Evolutionary conservation across 2,888 invertebrate genomes (phyloP).

Genomic region (Xestia ashworthii): DNA sequence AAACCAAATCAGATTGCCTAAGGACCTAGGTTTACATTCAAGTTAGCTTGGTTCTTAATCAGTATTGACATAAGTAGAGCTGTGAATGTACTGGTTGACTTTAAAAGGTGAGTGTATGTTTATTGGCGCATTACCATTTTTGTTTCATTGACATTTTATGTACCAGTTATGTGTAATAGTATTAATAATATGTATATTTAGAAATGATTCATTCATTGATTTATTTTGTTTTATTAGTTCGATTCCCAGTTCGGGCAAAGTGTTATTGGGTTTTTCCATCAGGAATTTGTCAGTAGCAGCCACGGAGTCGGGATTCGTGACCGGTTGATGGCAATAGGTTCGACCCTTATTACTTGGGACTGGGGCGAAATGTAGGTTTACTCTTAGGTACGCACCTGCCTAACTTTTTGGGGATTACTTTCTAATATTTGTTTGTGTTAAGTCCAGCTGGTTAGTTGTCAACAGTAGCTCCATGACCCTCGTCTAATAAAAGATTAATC

Average conservation of each 20-base stretch:
- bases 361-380: too few species aligned
- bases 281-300: too few species aligned
- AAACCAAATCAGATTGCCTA: conserved; percentile 7
- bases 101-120: conserved; percentile 39
- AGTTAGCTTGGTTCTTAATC: conserved; percentile 28
- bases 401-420: too few species aligned
- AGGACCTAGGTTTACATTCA: conserved; percentile 36
- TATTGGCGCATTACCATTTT: conserved; percentile 28
- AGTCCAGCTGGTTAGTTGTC: background rate
- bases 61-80: conserved; percentile 45
- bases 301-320: too few species aligned
- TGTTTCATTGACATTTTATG: conserved; percentile 44
- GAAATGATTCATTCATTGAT: too few species aligned
- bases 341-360: too few species aligned
- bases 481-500: background rate
- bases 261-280: too few species aligned
- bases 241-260: too few species aligned
- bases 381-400: too few species aligned
- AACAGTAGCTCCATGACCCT: background rate
- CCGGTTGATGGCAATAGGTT: too few species aligned
- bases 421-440: too few species aligned
- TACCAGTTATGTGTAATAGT: background rate
- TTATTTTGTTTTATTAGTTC: background rate
- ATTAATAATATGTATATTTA: background rate
- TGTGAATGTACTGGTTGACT: conserved; percentile 27